Base-by-base conservation (phyloP, 2,888 invertebrate species). In the Blastobasis adustella region DNA sequence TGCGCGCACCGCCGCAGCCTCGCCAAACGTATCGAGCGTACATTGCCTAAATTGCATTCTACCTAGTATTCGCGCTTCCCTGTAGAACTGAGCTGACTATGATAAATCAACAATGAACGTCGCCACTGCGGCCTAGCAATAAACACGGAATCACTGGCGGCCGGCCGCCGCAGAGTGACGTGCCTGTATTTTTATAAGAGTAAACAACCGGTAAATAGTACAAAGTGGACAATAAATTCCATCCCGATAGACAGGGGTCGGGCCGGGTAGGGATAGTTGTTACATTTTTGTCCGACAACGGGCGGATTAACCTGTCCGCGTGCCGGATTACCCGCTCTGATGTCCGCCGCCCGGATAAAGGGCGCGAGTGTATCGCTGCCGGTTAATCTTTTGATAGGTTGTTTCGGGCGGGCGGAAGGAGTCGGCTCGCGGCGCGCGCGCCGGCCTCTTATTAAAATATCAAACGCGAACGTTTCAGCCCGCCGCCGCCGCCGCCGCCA, bases 261-360 rank as follows among this genome's bases (percentile, higher is more conserved):
- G 56, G 55, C 56, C 51, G 56, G 55, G 54, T 64, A 61, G 52
- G 58, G 62, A 65, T 71, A 69, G 69, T 71, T 68, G 67, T 62
- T 62, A 64, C 65, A 64, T 59, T 66, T 65, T 69, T 63, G 64
- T 54, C 60, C 60, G 59, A 68, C 67, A 58, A 58, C 55, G 50
- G 52, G 58, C 58, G 64, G 68, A 68, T 80, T 75, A 80, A 79
- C 76, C 77, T 79, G 77, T 74, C 76, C 69, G 64, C 73, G 60
- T 53, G 60, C 64, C 61, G 73, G 76, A 76, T 79, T 69, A 69
- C 63, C 64, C 60, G 64, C 50, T 53, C 50, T 50, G 55, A 50
- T 54, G 56, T 54, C 55, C 56, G 59, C 50, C 54, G 49, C 44
- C 46, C 50, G 59, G 64, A 65, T 63, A 55, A 62, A 57, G 59